phyloP scores from a whole-genome alignment of 2,113 vertebrate species.

The Lichenostomus cassidix region DNA sequence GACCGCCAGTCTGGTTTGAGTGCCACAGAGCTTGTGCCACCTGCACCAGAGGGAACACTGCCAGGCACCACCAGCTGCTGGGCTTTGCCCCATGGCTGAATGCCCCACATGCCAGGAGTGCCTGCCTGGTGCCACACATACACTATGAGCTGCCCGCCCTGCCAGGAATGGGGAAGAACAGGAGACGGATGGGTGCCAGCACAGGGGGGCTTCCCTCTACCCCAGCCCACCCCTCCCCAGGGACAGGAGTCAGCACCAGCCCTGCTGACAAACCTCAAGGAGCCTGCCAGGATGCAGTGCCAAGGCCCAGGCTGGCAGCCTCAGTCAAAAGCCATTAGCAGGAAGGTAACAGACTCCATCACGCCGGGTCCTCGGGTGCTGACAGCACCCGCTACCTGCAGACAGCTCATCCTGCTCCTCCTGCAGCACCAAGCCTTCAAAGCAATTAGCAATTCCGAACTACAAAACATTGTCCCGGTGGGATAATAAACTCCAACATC shows the following conservation, averaged over 20 bases:
- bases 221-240: neutral
- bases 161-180: accelerated
- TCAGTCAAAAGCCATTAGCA: neutral
- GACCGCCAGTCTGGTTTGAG: neutral
- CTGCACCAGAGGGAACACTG: neutral
- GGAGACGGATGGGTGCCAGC: neutral
- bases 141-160: accelerated
- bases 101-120: accelerated
- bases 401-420: slow-evolving; percentile 31
- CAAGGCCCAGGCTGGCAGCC: neutral
- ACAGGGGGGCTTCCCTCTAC: accelerated
- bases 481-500: slow-evolving; percentile 81
- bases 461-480: slow-evolving; percentile 71
- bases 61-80: neutral
- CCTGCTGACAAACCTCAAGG: neutral
- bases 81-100: neutral
- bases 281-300: neutral
- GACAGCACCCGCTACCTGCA: neutral
- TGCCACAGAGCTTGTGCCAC: neutral
- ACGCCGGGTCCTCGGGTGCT: neutral
- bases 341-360: neutral
- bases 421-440: slow-evolving; percentile 21
- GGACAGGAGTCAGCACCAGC: neutral
- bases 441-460: slow-evolving; percentile 78
- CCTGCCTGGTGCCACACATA: neutral